Conservation (phyloP, 92 coral and sea anemone genomes). For the Hydrozoanthus gracilis region DNA sequence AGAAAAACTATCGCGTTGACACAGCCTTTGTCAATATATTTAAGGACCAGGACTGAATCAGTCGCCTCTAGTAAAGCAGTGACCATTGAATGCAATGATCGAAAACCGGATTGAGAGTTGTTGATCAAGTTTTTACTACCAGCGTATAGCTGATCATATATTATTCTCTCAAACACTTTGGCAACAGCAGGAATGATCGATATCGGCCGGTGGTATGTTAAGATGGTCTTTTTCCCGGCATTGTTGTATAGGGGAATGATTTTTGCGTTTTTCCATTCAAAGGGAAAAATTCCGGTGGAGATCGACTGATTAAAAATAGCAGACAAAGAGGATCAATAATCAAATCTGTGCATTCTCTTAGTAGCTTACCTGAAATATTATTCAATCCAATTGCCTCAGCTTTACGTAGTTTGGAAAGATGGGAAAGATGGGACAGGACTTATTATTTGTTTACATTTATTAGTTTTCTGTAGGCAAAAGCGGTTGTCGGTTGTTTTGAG, state of each 20-base stretch:
- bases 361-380: slow-evolving; percentile 41
- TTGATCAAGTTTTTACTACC: background rate
- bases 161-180: slow-evolving; percentile 7
- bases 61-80: slow-evolving; percentile 34
- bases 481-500: slow-evolving; percentile 35
- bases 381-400: slow-evolving; percentile 33
- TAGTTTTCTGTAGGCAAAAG: background rate
- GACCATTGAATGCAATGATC: background rate
- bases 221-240: background rate
- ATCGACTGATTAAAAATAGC: slow-evolving; percentile 6
- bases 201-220: background rate
- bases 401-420: slow-evolving; percentile 37
- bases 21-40: slow-evolving; percentile 10
- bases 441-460: background rate
- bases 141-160: background rate
- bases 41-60: slow-evolving; percentile 31
- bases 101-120: slow-evolving; percentile 14
- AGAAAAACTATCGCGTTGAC: slow-evolving; percentile 11
- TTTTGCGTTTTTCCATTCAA: slow-evolving; percentile 7
- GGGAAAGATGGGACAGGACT: background rate
- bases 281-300: background rate
- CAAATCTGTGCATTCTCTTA: slow-evolving; percentile 44
- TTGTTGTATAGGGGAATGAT: slow-evolving; percentile 17
- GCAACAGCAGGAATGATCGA: slow-evolving; percentile 15
- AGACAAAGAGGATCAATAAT: slow-evolving; percentile 8